These are phyloP conservation scores for Toxotes jaculatrix DNA, from an alignment of 2,113 vertebrate genomes.

Conservation along the genomic window DNA sequence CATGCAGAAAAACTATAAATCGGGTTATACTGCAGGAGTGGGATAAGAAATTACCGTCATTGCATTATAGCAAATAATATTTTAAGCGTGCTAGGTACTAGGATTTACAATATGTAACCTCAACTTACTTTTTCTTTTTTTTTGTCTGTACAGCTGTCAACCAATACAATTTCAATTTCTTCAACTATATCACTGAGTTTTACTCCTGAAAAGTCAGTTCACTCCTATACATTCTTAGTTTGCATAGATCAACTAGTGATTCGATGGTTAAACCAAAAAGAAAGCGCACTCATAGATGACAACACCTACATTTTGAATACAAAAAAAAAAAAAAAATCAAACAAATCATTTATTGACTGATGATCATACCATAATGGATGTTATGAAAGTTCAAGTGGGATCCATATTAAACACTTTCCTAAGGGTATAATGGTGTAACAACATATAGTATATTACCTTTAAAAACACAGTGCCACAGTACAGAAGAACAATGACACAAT, in stretches of 20 bases:
- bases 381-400: conserved; percentile 55
- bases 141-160: background rate
- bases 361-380: conserved; percentile 48
- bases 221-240: background rate
- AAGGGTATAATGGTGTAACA: conserved; percentile 43
- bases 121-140: background rate
- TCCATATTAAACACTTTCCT: conserved; percentile 55
- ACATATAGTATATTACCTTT: conserved; percentile 36
- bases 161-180: background rate
- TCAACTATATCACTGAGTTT: background rate
- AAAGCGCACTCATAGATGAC: conserved; percentile 29
- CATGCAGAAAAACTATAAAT: background rate
- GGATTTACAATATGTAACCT: background rate
- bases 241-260: conserved; percentile 2
- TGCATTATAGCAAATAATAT: background rate
- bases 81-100: background rate
- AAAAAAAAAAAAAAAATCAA: conserved; percentile 27
- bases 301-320: conserved; percentile 19
- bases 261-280: conserved; percentile 31
- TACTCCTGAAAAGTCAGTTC: background rate
- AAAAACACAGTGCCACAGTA: conserved; percentile 49
- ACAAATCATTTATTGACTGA: conserved; percentile 16
- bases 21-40: background rate
- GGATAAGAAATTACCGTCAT: background rate
- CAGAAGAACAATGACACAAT: conserved; percentile 46